Base-by-base conservation (phyloP, 2,888 invertebrate genomes). In the Drosophila borealis region DNA sequence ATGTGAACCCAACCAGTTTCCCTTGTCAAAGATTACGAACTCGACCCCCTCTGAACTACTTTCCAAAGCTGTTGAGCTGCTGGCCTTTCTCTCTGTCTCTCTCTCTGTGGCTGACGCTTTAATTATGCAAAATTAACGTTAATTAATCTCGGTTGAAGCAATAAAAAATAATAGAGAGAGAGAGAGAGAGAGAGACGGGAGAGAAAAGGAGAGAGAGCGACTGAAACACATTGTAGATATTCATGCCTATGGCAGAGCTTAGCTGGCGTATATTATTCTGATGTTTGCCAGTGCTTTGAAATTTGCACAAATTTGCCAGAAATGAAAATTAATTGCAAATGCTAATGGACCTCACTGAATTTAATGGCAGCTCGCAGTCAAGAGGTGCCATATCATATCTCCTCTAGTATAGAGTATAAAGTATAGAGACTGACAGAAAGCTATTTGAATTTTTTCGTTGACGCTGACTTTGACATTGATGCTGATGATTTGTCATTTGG, bases 81-180 rank as follows among this genome's bases (percentile, higher is more conserved):
- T 60, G 64, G 51, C 55, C 69, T 61, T 79, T 74, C 73, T 71
- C 72, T 65, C 39, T 63, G 53, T 61, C 74, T 74, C 73, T 71
- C 72, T 65, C 39, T 63, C 44, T 44, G 46, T 37, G 45, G 56
- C 64, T 56, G 71, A 46, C 54, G 60, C 64, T 67, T 74, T 89
- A 89, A 89, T 88, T 88, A 85, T 88, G 90, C 90, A 81, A 87
- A 90, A 90, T 87, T 90, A 89, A 88, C 74, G 69, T 89, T 87
- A 90, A 87, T 87, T 87, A 87, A 80, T 89, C 90, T 79, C 79
- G 53, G 80, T 74, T 76, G 70, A 34, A 63, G 66, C 68, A 70
- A 86, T 82, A 72, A 81, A 67, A 79, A 64, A 10, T 8, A 53
- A 57, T 57, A 62, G 4, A 34, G 1, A n/a, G 10, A 37, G 5